These are phyloP conservation scores for Plagodis pulveraria DNA, from an alignment of 2,888 invertebrate species.

Conservation along the genomic window DNA sequence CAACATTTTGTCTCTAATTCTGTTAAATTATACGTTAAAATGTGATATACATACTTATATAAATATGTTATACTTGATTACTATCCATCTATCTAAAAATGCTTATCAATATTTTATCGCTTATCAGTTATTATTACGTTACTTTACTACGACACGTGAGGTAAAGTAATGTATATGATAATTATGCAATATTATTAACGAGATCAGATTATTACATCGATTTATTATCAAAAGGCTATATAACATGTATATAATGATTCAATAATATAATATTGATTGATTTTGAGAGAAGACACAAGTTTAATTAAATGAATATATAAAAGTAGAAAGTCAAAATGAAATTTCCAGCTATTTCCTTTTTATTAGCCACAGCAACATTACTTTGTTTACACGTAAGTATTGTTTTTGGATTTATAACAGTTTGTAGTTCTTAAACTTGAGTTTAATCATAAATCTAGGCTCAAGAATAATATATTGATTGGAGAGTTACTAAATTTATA, in stretches of 20 bases:
- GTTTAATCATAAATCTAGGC: no score
- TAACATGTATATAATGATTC: slow-evolving; percentile 11
- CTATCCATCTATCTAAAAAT: no score
- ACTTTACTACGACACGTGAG: slow-evolving; percentile 16
- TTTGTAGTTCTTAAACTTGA: no score
- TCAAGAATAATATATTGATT: background rate
- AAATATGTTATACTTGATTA: no score
- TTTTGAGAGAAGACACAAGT: slow-evolving; percentile 4
- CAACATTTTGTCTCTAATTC: no score
- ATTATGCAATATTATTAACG: slow-evolving; percentile 6
- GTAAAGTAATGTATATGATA: background rate
- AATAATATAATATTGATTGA: slow-evolving; percentile 5
- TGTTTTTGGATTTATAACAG: no score
- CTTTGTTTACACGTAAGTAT: slow-evolving; percentile 28
- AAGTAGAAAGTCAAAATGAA: slow-evolving; percentile 21
- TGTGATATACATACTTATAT: no score
- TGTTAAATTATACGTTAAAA: no score
- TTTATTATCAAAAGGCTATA: slow-evolving; percentile 17
- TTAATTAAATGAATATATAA: slow-evolving; percentile 2
- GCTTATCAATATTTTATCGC: background rate
- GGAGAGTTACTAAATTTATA: background rate
- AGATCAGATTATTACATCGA: slow-evolving; percentile 8
- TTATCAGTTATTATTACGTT: slow-evolving; percentile 9
- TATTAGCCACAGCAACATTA: slow-evolving; percentile 14
- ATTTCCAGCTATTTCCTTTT: slow-evolving; percentile 19